Conservation (phyloP, 2,888 invertebrate species). For the Napeogenes sylphis region DNA sequence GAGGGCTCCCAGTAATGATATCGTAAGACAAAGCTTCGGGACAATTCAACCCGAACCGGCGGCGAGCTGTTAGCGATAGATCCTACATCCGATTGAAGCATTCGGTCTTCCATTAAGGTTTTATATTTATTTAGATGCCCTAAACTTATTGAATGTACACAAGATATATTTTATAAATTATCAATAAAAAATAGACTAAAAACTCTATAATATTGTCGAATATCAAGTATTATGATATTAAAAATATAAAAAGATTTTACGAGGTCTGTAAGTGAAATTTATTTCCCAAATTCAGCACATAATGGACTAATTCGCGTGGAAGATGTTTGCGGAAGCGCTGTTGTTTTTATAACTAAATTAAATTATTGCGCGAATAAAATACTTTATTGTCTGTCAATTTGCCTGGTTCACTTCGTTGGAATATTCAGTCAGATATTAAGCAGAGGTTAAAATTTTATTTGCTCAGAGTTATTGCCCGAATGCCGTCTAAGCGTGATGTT, state of each 20-base stretch:
- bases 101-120: neutral
- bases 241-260: slow-evolving; percentile 48
- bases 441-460: slow-evolving; percentile 77
- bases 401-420: slow-evolving; percentile 56
- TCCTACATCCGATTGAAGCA: slow-evolving; percentile 20
- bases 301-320: slow-evolving; percentile 74
- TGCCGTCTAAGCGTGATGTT: slow-evolving; percentile 53
- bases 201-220: neutral
- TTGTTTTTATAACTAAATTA: slow-evolving; percentile 74
- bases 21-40: slow-evolving; percentile 69
- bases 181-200: no score
- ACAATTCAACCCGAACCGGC: slow-evolving; percentile 27
- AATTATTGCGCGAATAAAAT: slow-evolving; percentile 75
- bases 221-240: slow-evolving; percentile 26
- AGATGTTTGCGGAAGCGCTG: slow-evolving; percentile 56
- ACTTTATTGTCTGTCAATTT: slow-evolving; percentile 77
- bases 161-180: no score
- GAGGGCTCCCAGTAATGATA: slow-evolving; percentile 75
- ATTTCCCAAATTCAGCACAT: slow-evolving; percentile 61
- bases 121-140: no score
- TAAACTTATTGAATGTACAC: no score
- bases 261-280: slow-evolving; percentile 56
- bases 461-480: slow-evolving; percentile 60
- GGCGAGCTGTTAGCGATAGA: slow-evolving; percentile 26
- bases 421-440: slow-evolving; percentile 70